Conservation (phyloP, 1,140 invertebrate genomes). For the Tetragnatha versicolor region DNA sequence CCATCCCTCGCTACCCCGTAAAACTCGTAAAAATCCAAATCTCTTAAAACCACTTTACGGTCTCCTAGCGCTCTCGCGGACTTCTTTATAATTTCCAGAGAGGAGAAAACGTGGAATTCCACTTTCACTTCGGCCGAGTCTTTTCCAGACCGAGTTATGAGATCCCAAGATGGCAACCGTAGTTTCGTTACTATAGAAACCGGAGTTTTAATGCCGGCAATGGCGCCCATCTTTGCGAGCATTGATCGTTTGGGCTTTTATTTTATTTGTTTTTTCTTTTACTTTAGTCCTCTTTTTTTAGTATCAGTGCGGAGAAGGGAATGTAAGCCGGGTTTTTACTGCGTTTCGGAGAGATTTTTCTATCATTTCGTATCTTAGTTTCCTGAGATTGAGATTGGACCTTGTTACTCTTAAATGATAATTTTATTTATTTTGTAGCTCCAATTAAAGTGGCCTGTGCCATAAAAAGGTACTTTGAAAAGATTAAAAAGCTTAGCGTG, state of each 20-base stretch:
- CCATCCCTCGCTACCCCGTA: background rate
- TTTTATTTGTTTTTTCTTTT: conserved; percentile 23
- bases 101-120: conserved; percentile 29
- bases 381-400: too few relatives aligned
- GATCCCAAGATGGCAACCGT: conserved; percentile 36
- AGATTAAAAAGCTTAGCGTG: too few relatives aligned
- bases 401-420: too few relatives aligned
- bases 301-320: background rate
- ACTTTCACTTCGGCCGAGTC: conserved; percentile 33
- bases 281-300: background rate
- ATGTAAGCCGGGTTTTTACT: conserved; percentile 21
- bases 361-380: background rate
- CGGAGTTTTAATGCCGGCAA: conserved; percentile 44
- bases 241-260: conserved; percentile 43
- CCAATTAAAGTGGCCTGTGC: too few relatives aligned
- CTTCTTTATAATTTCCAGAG: conserved; percentile 34
- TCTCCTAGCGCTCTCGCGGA: background rate
- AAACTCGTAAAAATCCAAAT: conserved; percentile 37
- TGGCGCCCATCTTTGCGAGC: conserved; percentile 21
- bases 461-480: too few relatives aligned
- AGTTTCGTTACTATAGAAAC: conserved; percentile 27
- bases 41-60: conserved; percentile 44
- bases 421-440: too few relatives aligned
- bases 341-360: background rate
- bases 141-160: conserved; percentile 41